Percentiles rank a stretch among this genome's conserved stretches.
Evolutionary conservation across 1,140 invertebrate genomes (phyloP).

Genomic region (Trichonephila clavata): DNA sequence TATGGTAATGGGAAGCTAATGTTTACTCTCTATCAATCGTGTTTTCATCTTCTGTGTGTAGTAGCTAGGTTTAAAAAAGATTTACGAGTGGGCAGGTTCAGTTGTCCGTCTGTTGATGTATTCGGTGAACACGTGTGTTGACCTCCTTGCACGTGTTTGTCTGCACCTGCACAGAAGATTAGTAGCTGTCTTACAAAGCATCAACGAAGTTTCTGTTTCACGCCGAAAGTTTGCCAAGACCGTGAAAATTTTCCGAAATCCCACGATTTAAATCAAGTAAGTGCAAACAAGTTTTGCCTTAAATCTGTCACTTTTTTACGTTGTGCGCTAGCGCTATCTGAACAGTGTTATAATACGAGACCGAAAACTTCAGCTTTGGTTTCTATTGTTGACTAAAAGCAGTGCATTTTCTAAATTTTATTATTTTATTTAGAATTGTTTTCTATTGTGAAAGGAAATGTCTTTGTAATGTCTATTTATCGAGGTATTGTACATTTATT

Average conservation of each 20-base stretch:
- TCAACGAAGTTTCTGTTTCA: background rate
- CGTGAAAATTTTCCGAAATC: background rate
- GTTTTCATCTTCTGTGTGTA: background rate
- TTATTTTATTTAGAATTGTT: too few relatives aligned
- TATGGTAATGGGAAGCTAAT: background rate
- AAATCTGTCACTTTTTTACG: background rate
- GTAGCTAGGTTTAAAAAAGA: background rate
- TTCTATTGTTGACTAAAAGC: too few relatives aligned
- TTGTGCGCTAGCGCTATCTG: background rate
- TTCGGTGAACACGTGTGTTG: constrained; percentile 32
- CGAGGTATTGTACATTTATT: too few relatives aligned
- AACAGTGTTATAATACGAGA: background rate
- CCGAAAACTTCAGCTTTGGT: background rate
- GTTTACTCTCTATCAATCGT: background rate
- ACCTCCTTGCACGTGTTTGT: constrained; percentile 39
- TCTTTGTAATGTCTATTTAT: too few relatives aligned
- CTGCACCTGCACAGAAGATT: constrained; percentile 46
- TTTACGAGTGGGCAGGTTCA: constrained; percentile 2
- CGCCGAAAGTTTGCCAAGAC: background rate
- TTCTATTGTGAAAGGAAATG: too few relatives aligned
- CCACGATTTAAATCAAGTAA: background rate
- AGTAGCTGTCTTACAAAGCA: background rate
- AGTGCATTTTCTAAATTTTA: too few relatives aligned
- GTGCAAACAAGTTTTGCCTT: background rate
- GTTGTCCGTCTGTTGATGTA: constrained; percentile 18